Conservation (phyloP, 2,113 vertebrate species). For the Anolis carolinensis region DNA sequence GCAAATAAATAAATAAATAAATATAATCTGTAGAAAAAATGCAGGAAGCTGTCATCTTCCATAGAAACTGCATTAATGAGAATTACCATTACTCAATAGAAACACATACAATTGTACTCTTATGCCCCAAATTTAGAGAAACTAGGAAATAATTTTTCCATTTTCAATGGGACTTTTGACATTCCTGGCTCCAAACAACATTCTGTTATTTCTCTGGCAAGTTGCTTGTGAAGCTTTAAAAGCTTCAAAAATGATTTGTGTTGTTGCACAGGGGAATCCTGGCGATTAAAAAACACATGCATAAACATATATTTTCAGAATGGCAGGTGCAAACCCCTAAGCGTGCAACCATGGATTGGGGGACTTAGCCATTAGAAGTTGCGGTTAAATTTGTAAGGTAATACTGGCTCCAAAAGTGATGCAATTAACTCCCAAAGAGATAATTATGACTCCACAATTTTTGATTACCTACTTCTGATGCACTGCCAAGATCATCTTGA, state of each 20-base stretch:
- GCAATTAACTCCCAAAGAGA: neutral
- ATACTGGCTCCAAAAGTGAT: neutral
- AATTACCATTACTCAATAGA: neutral
- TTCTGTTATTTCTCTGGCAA: neutral
- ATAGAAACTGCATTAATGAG: neutral
- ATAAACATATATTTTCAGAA: neutral
- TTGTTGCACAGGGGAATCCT: neutral
- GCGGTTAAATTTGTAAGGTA: constrained; percentile 27
- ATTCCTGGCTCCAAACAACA: neutral
- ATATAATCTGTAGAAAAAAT: neutral
- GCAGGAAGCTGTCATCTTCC: neutral
- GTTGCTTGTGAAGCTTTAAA: neutral
- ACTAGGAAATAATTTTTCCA: neutral
- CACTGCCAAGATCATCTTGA: neutral
- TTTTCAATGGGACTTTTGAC: neutral
- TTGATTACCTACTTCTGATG: constrained; percentile 16
- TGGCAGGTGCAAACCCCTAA: neutral
- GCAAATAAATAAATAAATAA: too few relatives aligned
- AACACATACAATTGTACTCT: neutral
- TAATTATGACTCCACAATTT: constrained; percentile 11
- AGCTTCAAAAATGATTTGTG: neutral
- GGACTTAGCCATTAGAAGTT: neutral
- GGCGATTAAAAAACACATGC: too few relatives aligned
- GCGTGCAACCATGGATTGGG: neutral
- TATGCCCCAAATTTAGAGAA: neutral